Conservation (phyloP, 2,888 invertebrate species). For the Cremastobaeus sp. region DNA sequence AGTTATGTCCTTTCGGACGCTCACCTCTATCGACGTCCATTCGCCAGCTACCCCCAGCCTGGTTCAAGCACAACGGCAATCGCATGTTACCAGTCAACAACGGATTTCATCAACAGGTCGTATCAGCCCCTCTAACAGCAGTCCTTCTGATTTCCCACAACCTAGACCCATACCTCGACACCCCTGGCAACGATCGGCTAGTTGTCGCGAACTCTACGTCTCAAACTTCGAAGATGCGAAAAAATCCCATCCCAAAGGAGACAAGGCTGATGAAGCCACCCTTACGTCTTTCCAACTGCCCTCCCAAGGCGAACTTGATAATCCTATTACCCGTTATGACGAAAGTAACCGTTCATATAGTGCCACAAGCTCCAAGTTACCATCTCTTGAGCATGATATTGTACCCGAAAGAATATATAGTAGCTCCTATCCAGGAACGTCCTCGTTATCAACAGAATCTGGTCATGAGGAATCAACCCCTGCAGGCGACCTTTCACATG, state of each 20-base stretch:
- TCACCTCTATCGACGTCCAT: slow-evolving; percentile 81
- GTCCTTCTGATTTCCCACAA: slow-evolving; percentile 77
- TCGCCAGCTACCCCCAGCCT: slow-evolving; percentile 80
- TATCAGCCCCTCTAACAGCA: slow-evolving; percentile 79
- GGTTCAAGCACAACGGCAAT: slow-evolving; percentile 73
- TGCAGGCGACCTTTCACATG: slow-evolving; percentile 86
- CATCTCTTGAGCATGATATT: slow-evolving; percentile 84
- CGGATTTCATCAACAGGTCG: slow-evolving; percentile 78
- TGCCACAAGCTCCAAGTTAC: slow-evolving; percentile 82
- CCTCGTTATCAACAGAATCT: slow-evolving; percentile 83
- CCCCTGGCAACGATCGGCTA: slow-evolving; percentile 88
- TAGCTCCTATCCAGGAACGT: slow-evolving; percentile 91
- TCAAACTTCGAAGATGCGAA: slow-evolving; percentile 86
- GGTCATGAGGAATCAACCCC: slow-evolving; percentile 82
- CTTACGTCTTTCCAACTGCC: slow-evolving; percentile 73
- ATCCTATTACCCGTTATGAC: slow-evolving; percentile 86
- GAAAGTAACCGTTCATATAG: slow-evolving; percentile 84
- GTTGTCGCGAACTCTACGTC: slow-evolving; percentile 89
- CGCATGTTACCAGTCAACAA: slow-evolving; percentile 70
- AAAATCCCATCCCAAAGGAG: slow-evolving; percentile 79
- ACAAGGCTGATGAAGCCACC: slow-evolving; percentile 62
- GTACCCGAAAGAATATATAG: slow-evolving; percentile 87
- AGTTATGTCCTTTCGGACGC: slow-evolving; percentile 82
- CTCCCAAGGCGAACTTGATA: slow-evolving; percentile 81
- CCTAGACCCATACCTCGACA: slow-evolving; percentile 78